Evolutionary conservation across 53 echinoderm and acorn worm genomes (phyloP), one percentile per base, ranked within the genome.

Genomic region (Luidia sarsii): DNA sequence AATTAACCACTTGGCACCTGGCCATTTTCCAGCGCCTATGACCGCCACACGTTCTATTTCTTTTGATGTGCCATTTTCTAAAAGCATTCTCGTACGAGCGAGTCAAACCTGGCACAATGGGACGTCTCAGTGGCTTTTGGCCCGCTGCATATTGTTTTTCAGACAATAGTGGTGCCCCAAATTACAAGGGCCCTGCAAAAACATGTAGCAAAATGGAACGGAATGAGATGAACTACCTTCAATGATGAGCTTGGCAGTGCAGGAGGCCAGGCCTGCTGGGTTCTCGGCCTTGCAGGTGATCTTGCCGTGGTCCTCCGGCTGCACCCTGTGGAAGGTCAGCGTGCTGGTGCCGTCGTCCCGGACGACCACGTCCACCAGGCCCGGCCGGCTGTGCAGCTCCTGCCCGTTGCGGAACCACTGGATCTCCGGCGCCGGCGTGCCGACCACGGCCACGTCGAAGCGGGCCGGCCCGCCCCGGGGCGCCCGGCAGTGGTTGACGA

Each of bases 261-360:
- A 97, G 3, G 99, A 97, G 43, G 99, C 99, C 65, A 97, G 68
- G 49, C 99, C 99, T 57, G 99, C 99, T 24, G 83, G 49, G 52
- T 97, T 97, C 67, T 97, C 99, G 57, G 93, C 93, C 57, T 91
- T 94, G 57, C 99, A 97, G 13, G 91, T 97, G 38, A 97, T 87
- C 64, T 91, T 83, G 33, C 99, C 86, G 53, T 91, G 56, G 57
- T 97, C 84, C 39, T 86, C 84, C 23, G 89, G 89, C 50, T 49
- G 62, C 33, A 91, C 86, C 68, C 87, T 75, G 30, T 87, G 91
- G 51, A 97, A 82, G 49, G 86, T 80, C 53, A 94, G 71, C 15
- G 67, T 86, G 8, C 94, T 97, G 49, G 94, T 91, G 1, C 99
- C 99, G 77, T 97, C 87, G 10, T 84, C 54, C 28, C 79, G 65